Evolutionary conservation across 1,140 invertebrate species (phyloP).

Genomic region (Stegodyphus mimosarum): DNA sequence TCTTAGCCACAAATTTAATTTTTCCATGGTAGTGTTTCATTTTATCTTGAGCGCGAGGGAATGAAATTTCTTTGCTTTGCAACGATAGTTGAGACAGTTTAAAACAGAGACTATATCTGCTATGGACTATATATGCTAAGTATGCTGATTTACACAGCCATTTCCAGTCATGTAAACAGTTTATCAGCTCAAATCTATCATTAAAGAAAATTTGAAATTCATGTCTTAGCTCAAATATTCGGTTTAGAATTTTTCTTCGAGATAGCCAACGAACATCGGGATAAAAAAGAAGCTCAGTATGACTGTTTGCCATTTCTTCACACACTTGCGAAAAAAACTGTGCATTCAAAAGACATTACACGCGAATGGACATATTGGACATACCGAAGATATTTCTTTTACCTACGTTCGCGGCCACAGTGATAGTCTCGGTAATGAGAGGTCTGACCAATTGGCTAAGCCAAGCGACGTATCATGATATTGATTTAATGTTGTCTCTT

Average conservation of each 20-base stretch:
- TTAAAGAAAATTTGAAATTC: neutral
- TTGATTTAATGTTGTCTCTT: too few relatives aligned
- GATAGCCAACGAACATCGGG: neutral
- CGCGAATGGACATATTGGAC: too few relatives aligned
- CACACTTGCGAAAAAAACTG: neutral
- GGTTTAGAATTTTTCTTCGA: neutral
- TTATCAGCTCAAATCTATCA: neutral
- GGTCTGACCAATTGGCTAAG: too few relatives aligned
- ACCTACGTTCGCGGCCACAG: too few relatives aligned
- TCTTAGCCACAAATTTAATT: neutral
- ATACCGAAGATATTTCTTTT: too few relatives aligned
- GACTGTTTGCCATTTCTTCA: neutral
- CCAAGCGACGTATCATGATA: too few relatives aligned
- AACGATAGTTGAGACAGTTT: neutral
- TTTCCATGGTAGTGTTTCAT: neutral
- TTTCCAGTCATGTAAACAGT: neutral
- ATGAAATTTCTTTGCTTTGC: neutral
- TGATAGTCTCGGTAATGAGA: too few relatives aligned
- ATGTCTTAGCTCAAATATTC: neutral
- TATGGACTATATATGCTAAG: neutral
- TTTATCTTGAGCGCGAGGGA: neutral
- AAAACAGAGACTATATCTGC: neutral
- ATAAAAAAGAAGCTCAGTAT: neutral
- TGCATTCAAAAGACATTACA: neutral
- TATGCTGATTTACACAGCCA: neutral